Evolutionary conservation across 2,113 vertebrate species (phyloP).

Genomic region (Clinocottus analis): DNA sequence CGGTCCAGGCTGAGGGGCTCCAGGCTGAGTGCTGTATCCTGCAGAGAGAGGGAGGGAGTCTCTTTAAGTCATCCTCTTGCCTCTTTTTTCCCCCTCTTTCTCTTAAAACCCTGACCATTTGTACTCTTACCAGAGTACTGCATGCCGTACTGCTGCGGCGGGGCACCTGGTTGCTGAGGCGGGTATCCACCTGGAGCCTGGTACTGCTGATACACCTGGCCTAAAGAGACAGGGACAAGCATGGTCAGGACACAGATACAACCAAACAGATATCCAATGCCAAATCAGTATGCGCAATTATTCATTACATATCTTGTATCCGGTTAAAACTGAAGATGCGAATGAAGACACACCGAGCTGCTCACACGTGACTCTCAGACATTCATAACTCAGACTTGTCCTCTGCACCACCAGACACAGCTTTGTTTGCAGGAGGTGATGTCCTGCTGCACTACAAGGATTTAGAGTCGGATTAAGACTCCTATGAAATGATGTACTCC

Average conservation of each 20-base stretch:
- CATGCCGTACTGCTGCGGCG: constrained; percentile 91
- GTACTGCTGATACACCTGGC: constrained; percentile 97
- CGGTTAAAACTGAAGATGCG: neutral
- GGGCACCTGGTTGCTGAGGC: constrained; percentile 85
- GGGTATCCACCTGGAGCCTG: constrained; percentile 92
- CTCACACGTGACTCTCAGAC: neutral
- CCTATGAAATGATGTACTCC: neutral
- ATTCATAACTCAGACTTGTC: neutral
- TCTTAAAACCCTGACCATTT: neutral
- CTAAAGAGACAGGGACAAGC: constrained; percentile 72
- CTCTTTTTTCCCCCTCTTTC: too few relatives aligned
- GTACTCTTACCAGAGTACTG: constrained; percentile 95
- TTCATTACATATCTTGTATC: neutral
- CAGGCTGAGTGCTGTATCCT: constrained; percentile 91
- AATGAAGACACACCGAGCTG: neutral
- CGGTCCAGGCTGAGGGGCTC: constrained; percentile 86
- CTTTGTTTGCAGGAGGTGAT: constrained; percentile 35
- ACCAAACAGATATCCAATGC: neutral
- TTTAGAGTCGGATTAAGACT: neutral
- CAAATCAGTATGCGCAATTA: neutral
- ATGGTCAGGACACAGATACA: neutral
- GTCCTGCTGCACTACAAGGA: constrained; percentile 8
- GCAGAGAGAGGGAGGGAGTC: constrained; percentile 68
- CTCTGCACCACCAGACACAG: constrained; percentile 1
- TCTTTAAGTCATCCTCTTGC: neutral